Evolutionary conservation across 2,797 vertebrate species (phyloP).

Genomic region (Simalia tracyae): DNA sequence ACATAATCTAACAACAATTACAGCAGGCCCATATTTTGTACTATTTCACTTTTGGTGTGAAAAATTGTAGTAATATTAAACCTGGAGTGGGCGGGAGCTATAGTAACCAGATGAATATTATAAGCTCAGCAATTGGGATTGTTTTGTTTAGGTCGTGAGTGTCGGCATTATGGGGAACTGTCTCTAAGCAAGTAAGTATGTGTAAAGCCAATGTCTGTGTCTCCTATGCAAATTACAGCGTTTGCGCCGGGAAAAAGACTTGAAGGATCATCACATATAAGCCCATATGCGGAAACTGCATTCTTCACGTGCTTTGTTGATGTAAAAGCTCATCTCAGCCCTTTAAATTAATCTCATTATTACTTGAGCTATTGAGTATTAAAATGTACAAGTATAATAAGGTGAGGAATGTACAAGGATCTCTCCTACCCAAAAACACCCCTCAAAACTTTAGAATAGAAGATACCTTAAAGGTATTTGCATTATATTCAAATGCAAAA

Average conservation of each 20-base stretch:
- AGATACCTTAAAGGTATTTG: background rate
- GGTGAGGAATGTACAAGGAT: background rate
- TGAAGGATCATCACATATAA: slow-evolving; percentile 25
- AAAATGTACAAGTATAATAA: background rate
- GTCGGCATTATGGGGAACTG: background rate
- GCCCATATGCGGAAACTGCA: slow-evolving; percentile 21
- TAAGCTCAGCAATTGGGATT: slow-evolving; percentile 37
- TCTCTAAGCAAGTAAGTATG: slow-evolving; percentile 1
- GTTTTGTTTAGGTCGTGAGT: background rate
- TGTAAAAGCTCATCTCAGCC: background rate
- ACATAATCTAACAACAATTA: slow-evolving; percentile 86
- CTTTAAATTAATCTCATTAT: background rate
- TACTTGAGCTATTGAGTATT: background rate
- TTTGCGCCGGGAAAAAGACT: background rate
- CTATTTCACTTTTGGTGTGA: slow-evolving; percentile 74
- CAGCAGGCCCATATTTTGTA: slow-evolving; percentile 79
- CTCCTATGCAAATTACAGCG: slow-evolving; percentile 27
- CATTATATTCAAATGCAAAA: background rate
- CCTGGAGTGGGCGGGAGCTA: slow-evolving; percentile 58
- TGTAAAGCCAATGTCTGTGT: slow-evolving; percentile 49
- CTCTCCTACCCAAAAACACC: background rate
- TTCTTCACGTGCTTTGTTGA: background rate
- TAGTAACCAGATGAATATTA: slow-evolving; percentile 66
- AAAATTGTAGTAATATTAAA: slow-evolving; percentile 76
- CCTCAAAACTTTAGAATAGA: background rate